These are phyloP conservation scores for Danio albolineatus DNA, from an alignment of 2,797 vertebrate species.

Conservation along the genomic window DNA sequence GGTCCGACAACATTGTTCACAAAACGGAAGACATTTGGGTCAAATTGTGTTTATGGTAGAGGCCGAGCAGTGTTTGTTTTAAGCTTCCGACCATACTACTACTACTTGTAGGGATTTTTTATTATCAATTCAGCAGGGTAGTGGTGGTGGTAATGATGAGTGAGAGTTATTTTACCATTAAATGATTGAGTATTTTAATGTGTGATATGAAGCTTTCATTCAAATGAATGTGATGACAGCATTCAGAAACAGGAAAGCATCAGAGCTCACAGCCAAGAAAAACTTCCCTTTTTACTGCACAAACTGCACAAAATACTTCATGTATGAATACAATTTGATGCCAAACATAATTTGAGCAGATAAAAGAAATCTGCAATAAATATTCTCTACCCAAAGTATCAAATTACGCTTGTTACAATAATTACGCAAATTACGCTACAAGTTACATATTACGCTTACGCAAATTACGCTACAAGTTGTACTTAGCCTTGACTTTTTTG, in stretches of 20 bases:
- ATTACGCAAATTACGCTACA: too few relatives aligned
- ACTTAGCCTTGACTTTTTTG: too few relatives aligned
- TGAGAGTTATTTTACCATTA: background rate
- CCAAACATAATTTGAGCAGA: background rate
- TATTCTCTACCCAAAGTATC: background rate
- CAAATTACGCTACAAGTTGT: too few relatives aligned
- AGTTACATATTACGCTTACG: too few relatives aligned
- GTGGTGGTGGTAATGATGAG: background rate
- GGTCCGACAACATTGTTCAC: background rate
- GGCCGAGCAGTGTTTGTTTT: background rate
- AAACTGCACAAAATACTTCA: conserved; percentile 32
- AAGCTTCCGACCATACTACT: background rate
- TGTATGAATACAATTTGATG: conserved; percentile 16
- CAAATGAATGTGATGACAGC: conserved; percentile 1
- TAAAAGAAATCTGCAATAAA: background rate
- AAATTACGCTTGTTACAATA: too few relatives aligned
- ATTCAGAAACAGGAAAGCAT: conserved; percentile 63
- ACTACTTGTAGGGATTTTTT: background rate
- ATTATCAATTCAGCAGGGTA: background rate
- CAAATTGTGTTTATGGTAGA: background rate
- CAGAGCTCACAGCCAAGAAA: conserved; percentile 67
- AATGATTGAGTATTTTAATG: background rate
- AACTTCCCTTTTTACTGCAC: conserved; percentile 38
- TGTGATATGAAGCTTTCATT: background rate
- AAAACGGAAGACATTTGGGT: background rate